Conservation (phyloP, 2,113 vertebrate genomes). For the Danio rerio region DNA sequence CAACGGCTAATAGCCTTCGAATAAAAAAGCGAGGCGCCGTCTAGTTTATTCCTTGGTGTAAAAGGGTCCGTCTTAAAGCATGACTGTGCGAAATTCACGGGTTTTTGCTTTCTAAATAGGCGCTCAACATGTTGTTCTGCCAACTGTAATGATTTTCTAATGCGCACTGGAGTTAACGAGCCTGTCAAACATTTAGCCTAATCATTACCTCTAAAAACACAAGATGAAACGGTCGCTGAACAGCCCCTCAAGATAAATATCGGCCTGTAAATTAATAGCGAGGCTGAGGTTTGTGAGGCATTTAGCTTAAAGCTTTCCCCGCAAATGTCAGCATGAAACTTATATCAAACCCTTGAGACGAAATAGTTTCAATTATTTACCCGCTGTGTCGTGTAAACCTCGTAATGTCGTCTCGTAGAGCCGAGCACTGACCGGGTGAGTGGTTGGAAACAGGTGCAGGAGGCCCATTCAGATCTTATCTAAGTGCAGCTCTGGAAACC, state of each 20-base stretch:
- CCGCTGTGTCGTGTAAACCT: background rate
- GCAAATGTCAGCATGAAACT: slow-evolving; percentile 12
- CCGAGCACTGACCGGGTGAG: slow-evolving; percentile 27
- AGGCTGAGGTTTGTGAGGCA: slow-evolving; percentile 46
- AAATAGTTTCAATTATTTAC: slow-evolving; percentile 38
- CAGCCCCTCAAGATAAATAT: slow-evolving; percentile 51
- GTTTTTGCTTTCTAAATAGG: slow-evolving; percentile 76
- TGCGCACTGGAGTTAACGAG: slow-evolving; percentile 69
- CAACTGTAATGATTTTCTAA: slow-evolving; percentile 83
- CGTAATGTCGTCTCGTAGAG: background rate
- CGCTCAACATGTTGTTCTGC: slow-evolving; percentile 79
- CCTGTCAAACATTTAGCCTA: slow-evolving; percentile 61
- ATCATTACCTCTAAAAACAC: slow-evolving; percentile 74
- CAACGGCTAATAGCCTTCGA: background rate
- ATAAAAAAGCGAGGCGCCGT: background rate
- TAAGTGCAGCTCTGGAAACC: slow-evolving; percentile 54
- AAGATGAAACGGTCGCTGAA: slow-evolving; percentile 51
- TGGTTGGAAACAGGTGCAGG: slow-evolving; percentile 58
- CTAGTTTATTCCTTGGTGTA: slow-evolving; percentile 18
- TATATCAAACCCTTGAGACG: slow-evolving; percentile 29
- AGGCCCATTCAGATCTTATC: slow-evolving; percentile 58
- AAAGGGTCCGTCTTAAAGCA: slow-evolving; percentile 39
- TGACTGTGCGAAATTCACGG: slow-evolving; percentile 62
- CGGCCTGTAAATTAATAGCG: slow-evolving; percentile 51
- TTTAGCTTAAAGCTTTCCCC: slow-evolving; percentile 7